Evolutionary conservation across 2,888 invertebrate species (phyloP).

Genomic region (Phorcus lineatus): DNA sequence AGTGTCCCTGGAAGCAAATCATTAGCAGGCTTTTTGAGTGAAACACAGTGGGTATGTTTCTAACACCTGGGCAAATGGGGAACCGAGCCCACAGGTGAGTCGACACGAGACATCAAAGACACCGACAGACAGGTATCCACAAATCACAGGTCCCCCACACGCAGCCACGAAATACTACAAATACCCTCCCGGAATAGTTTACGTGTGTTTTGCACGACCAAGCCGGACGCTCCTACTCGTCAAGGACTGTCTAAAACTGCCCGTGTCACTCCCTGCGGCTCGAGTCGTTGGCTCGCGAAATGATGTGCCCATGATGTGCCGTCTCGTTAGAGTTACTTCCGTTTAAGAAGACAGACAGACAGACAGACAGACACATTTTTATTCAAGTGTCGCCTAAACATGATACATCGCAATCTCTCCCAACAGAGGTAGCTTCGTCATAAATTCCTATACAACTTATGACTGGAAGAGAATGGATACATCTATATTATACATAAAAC

Average conservation of each 20-base stretch:
- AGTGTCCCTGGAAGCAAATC: neutral
- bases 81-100: neutral
- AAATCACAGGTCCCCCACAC: slow-evolving; percentile 10
- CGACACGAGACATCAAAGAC: slow-evolving; percentile 10
- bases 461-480: too few relatives aligned
- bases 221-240: neutral
- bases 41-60: neutral
- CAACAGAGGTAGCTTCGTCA: too few relatives aligned
- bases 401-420: too few relatives aligned
- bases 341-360: too few relatives aligned
- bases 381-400: too few relatives aligned
- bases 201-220: neutral
- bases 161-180: slow-evolving; percentile 6
- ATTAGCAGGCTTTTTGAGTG: neutral
- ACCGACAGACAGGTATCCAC: neutral
- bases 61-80: neutral
- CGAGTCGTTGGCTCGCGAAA: too few relatives aligned
- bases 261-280: neutral
- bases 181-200: neutral
- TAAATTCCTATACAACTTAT: too few relatives aligned
- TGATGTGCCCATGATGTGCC: too few relatives aligned
- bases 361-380: too few relatives aligned
- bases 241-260: neutral
- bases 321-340: too few relatives aligned
- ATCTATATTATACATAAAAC: too few relatives aligned